phyloP scores from a whole-genome alignment of 2,113 vertebrate species.

The Apaloderma vittatum region DNA sequence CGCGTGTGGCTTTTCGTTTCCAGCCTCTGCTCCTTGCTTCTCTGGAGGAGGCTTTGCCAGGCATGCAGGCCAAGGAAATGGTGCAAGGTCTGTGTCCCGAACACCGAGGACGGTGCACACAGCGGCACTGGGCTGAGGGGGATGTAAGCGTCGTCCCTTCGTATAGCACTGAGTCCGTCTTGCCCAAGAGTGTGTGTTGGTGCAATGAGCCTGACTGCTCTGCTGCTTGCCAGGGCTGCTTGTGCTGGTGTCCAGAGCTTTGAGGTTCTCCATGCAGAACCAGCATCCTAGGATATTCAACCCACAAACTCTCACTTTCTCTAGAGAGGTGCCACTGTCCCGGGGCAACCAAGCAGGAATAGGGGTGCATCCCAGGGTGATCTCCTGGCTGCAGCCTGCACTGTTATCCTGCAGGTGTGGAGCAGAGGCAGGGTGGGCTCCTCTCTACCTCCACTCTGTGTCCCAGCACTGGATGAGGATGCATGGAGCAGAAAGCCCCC shows the following conservation, averaged over 20 bases:
- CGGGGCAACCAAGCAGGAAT: accelerated
- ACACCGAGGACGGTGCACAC: accelerated
- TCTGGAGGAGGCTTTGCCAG: not conserved
- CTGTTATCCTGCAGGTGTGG: not conserved
- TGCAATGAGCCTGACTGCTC: not conserved
- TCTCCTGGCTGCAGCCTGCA: not conserved
- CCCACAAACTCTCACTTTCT: not conserved
- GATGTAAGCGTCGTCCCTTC: not conserved
- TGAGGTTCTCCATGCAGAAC: not conserved
- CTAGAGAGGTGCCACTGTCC: not conserved
- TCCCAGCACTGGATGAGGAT: not conserved
- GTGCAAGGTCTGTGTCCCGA: not conserved
- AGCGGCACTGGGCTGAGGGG: not conserved
- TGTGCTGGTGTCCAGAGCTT: not conserved
- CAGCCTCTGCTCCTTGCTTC: not conserved
- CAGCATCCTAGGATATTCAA: not conserved
- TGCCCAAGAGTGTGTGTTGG: accelerated
- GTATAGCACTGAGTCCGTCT: accelerated
- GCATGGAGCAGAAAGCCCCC: not conserved
- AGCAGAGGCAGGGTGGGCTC: not conserved
- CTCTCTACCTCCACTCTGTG: not conserved
- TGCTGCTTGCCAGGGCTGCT: not conserved
- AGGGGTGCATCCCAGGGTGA: not conserved
- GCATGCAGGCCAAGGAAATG: not conserved
- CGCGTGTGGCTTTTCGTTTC: not conserved